These are phyloP conservation scores for Drosophila kepulauana DNA, from an alignment of 1,140 invertebrate species.

Conservation along the genomic window DNA sequence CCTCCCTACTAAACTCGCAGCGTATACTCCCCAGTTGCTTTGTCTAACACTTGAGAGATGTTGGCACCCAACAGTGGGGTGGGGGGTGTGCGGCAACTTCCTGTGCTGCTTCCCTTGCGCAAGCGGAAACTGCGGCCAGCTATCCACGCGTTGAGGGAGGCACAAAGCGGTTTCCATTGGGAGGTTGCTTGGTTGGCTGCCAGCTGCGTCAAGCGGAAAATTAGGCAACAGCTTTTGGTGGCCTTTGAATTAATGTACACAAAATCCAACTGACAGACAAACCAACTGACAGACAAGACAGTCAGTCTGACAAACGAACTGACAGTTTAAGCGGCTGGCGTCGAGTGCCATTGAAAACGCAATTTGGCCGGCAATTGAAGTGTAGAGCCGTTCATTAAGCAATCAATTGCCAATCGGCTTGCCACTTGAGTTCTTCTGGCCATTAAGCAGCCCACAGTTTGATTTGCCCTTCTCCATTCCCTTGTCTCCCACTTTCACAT, in stretches of 20 bases:
- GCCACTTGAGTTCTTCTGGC: conserved; percentile 69
- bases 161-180: conserved; percentile 19
- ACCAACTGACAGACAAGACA: conserved; percentile 27
- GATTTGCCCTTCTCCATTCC: conserved; percentile 12
- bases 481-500: not conserved
- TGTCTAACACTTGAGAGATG: conserved; percentile 43
- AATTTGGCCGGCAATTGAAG: conserved; percentile 64
- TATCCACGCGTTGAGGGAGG: conserved; percentile 2
- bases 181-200: conserved; percentile 4
- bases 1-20: conserved; percentile 19
- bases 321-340: conserved; percentile 41
- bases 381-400: conserved; percentile 72
- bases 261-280: conserved; percentile 27
- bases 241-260: conserved; percentile 76
- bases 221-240: conserved; percentile 73
- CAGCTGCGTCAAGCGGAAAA: conserved; percentile 79
- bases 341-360: conserved; percentile 68
- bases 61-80: conserved; percentile 11
- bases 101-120: conserved; percentile 59
- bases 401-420: conserved; percentile 78
- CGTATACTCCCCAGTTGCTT: conserved; percentile 11
- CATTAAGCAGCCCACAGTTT: conserved; percentile 70
- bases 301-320: conserved; percentile 20
- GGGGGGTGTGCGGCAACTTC: conserved; percentile 15
- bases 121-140: conserved; percentile 58